Base-by-base conservation (phyloP, 2,797 vertebrate species). In the Gymnothorax javanicus region DNA sequence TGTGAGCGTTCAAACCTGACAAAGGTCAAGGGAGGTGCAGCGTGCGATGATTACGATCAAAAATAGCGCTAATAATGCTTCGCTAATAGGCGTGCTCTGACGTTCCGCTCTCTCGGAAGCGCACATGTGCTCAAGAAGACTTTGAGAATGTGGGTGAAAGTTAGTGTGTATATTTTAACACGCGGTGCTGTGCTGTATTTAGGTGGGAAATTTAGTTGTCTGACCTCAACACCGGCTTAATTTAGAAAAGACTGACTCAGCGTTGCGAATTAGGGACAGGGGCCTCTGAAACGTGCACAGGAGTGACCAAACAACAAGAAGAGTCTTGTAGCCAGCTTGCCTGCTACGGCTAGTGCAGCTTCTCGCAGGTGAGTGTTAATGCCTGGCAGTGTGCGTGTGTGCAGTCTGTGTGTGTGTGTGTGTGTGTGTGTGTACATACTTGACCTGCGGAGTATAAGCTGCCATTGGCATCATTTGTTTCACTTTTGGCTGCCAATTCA, bases 291-390 rank as follows among this genome's bases (percentile, higher is more conserved):
- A 56, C 20, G 9, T 4, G 27, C 25, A 59, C 9, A 83, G 58
- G 17, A 25, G 27, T n/a, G 5, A 59, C 3, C n/a, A 20, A 81
- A 81, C 77, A 81, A 33, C 50, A 81, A 23, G 33, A 23, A 56
- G 9, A 52, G 77, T n/a, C 77, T 56, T n/a, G 56, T 23, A 3
- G 4, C 17, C 9, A 54, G 52, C 77, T 23, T 56, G 7, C 23
- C 52, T 23, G 4, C 77, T 81, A 54, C 77, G 20, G 23, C 20
- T 11, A 7, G 17, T 56, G 50, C 52, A 56, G 20, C 20, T n/a
- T 20, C 23, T 81, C 77, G 56, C 77, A 81, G 77, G 77, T 81
- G 77, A 81, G 77, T 81, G 50, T 81, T n/a, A 81, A n/a, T n/a
- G 77, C 17, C 33, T 52, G 73, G 50, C n/a, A 33, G 25, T 81